These are phyloP conservation scores for Melinopterus prodromus DNA, from an alignment of 2,888 invertebrate species.

Conservation along the genomic window DNA sequence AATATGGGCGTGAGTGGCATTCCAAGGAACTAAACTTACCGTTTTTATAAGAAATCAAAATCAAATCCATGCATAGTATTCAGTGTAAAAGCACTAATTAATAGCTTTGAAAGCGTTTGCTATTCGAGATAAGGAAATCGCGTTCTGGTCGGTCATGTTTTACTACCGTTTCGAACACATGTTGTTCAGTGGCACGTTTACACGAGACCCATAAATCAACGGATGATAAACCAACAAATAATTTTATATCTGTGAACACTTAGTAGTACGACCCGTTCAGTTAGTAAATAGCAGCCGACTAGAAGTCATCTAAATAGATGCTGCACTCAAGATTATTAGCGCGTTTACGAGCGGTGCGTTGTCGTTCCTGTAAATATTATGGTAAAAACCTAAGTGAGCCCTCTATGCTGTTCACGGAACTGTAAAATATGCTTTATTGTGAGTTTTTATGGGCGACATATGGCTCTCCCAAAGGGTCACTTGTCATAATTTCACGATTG, in stretches of 20 bases:
- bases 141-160: not conserved
- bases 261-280: not conserved
- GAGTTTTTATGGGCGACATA: not conserved
- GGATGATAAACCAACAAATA: not conserved
- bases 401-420: slow-evolving; percentile 4
- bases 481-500: not conserved
- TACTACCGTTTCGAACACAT: not conserved
- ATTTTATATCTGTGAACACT: slow-evolving; percentile 4
- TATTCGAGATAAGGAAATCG: not conserved
- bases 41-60: not conserved
- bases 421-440: slow-evolving; percentile 4
- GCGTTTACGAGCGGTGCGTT: not conserved
- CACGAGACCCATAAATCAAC: not conserved
- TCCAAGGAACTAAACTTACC: not conserved
- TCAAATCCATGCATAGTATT: not conserved
- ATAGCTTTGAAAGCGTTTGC: not conserved
- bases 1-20: not conserved
- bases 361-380: slow-evolving; percentile 4
- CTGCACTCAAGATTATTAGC: not conserved
- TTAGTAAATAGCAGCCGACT: not conserved
- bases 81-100: slow-evolving; percentile 4
- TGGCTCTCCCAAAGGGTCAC: not conserved
- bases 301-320: not conserved
- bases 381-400: not conserved
- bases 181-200: not conserved